Conservation (phyloP, 2,888 invertebrate genomes). For the Scaptomyza polygonia region DNA sequence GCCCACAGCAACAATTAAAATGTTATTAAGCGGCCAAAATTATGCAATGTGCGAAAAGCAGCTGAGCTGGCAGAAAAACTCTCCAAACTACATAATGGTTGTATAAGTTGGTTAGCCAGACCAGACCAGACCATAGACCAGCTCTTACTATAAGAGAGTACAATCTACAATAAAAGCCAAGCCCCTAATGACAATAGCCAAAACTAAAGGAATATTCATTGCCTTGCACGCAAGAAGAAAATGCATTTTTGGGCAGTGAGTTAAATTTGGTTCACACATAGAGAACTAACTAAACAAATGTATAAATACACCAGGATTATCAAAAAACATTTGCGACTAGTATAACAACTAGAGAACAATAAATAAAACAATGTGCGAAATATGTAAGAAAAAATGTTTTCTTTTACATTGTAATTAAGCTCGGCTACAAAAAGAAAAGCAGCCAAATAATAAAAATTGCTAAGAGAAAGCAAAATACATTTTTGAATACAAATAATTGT, state of each 20-base stretch:
- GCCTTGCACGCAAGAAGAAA: background rate
- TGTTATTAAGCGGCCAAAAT: constrained; percentile 75
- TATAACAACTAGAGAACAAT: constrained; percentile 32
- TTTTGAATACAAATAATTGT: background rate
- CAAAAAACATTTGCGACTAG: constrained; percentile 26
- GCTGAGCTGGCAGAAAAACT: constrained; percentile 48
- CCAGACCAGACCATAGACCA: constrained; percentile 19
- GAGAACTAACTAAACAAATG: constrained; percentile 24
- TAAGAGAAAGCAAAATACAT: background rate
- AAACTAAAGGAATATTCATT: constrained; percentile 16
- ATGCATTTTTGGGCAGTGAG: background rate
- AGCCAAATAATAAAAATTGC: background rate
- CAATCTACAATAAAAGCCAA: constrained; percentile 12
- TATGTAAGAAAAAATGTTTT: constrained; percentile 1
- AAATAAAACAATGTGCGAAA: constrained; percentile 15
- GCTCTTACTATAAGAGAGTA: constrained; percentile 9
- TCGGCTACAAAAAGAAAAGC: background rate
- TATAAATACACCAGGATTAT: constrained; percentile 25
- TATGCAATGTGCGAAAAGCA: constrained; percentile 62
- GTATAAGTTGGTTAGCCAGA: constrained; percentile 14
- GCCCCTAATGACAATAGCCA: constrained; percentile 46
- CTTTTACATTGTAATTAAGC: constrained; percentile 3
- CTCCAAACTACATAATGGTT: constrained; percentile 9
- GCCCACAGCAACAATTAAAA: constrained; percentile 78
- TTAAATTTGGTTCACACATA: constrained; percentile 3